A percentile compares a stretch with the other conserved stretches of the same genome.
These are phyloP conservation scores for Cyprinus carpio DNA, from an alignment of 2,113 vertebrate genomes.

Conservation along the genomic window DNA sequence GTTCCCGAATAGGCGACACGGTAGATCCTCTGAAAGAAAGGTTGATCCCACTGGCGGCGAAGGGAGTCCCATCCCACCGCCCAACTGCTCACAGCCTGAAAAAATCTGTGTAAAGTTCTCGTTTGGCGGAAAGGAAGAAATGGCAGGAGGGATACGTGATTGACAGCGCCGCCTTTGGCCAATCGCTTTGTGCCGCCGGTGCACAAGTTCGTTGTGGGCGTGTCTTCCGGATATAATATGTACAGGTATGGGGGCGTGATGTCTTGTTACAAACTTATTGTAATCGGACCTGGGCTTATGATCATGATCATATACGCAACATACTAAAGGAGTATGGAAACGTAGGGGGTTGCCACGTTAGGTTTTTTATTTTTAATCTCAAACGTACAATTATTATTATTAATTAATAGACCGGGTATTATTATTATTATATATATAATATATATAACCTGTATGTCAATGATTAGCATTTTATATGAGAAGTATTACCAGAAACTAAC, in stretches of 20 bases:
- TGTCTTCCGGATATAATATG: constrained; percentile 54
- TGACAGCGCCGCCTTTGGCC: constrained; percentile 62
- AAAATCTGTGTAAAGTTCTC: constrained; percentile 65
- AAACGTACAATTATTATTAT: not conserved
- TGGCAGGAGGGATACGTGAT: constrained; percentile 55
- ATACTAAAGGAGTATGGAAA: not conserved
- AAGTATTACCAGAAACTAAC: no score
- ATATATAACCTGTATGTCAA: no score
- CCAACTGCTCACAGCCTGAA: constrained; percentile 65
- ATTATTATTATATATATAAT: no score
- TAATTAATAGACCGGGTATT: no score
- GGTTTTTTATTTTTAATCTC: not conserved
- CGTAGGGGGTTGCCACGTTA: not conserved
- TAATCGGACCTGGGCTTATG: not conserved
- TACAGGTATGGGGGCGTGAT: constrained; percentile 3
- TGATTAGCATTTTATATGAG: no score
- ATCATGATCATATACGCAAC: not conserved
- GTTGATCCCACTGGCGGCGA: constrained; percentile 53
- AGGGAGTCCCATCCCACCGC: constrained; percentile 21
- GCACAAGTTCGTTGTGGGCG: constrained; percentile 55
- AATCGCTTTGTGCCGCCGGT: constrained; percentile 57
- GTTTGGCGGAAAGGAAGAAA: constrained; percentile 66
- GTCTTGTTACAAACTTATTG: constrained; percentile 50
- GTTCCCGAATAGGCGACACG: not conserved
- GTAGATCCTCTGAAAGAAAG: constrained; percentile 60